phyloP scores from a whole-genome alignment of 1,140 invertebrate species.

The Lepidostoma basale region DNA sequence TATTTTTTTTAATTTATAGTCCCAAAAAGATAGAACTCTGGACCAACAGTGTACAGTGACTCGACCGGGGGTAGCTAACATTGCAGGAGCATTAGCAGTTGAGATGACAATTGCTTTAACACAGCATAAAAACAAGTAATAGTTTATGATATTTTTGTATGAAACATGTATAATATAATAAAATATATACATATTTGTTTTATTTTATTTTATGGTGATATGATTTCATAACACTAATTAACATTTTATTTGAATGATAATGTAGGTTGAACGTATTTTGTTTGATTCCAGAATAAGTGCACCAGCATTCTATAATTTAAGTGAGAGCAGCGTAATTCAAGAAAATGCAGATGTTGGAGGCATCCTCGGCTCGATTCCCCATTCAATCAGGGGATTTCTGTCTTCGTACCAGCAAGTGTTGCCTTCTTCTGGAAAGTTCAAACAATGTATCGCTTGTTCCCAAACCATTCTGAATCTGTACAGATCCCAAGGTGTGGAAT shows the following conservation, averaged over 20 bases:
- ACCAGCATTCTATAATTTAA: conserved; percentile 64
- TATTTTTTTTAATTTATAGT: conserved; percentile 64
- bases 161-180: too few relatives aligned
- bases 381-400: conserved; percentile 92
- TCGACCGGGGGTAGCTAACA: conserved; percentile 89
- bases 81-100: conserved; percentile 89
- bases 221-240: too few relatives aligned
- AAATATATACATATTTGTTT: too few relatives aligned
- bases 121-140: conserved; percentile 80
- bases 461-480: conserved; percentile 71
- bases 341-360: conserved; percentile 65
- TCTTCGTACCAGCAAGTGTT: conserved; percentile 78
- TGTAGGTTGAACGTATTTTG: too few relatives aligned
- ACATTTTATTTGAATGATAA: too few relatives aligned
- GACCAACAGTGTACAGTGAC: conserved; percentile 99
- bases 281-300: conserved; percentile 64
- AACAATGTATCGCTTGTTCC: conserved; percentile 93
- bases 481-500: conserved; percentile 71
- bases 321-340: conserved; percentile 49
- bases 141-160: not conserved
- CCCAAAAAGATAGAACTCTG: conserved; percentile 87
- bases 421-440: conserved; percentile 84
- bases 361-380: conserved; percentile 85
- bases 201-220: too few relatives aligned
- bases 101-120: conserved; percentile 88